Base-by-base conservation (phyloP, 1,140 invertebrate species). In the Apis mellifera region DNA sequence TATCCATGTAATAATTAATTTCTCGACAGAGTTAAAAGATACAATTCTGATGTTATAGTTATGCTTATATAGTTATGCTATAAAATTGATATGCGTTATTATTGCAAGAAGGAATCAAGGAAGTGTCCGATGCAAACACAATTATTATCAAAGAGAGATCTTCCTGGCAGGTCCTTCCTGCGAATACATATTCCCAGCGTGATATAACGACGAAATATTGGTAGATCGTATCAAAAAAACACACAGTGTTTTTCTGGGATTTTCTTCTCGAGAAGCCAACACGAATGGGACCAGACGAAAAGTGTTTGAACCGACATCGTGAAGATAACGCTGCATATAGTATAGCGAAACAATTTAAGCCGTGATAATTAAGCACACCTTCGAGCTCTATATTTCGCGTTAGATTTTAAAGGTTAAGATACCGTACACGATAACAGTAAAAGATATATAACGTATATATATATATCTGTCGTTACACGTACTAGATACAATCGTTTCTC, bases 211-310 rank as follows among this genome's bases (percentile, higher is more conserved):
- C 5, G n/a, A 65, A 55, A n/a, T 32, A 65, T n/a, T 60, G 60
- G 42, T 26, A 19, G 52, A 72, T 62, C 57, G 55, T 26, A 17
- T 60, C 60, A 54, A 23, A 21, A 48, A 26, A 57, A 74, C 48
- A 32, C 48, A 48, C 15, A 3, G 32, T 32, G 17, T 62, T 32
- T n/a, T 32, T 11, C 62, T 64, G 62, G 26, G 12, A 9, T 64
- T 32, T 81, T 55, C 48, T 54, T 32, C 9, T 48, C 64, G 77
- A 86, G 66, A 89, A 82, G 89, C 84, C 78, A 90, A 88, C 74
- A 84, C 77, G 90, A 90, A 88, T 86, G 91, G 91, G 91, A 92
- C 91, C 91, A 92, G 85, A 91, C 75, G 80, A 87, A 48, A 88
- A 86, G 83, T 86, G 86, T 89, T 90, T 85, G 71, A 89, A 80